These are phyloP conservation scores for Procambarus virginalis DNA, from an alignment of 1,140 invertebrate species.

Conservation along the genomic window DNA sequence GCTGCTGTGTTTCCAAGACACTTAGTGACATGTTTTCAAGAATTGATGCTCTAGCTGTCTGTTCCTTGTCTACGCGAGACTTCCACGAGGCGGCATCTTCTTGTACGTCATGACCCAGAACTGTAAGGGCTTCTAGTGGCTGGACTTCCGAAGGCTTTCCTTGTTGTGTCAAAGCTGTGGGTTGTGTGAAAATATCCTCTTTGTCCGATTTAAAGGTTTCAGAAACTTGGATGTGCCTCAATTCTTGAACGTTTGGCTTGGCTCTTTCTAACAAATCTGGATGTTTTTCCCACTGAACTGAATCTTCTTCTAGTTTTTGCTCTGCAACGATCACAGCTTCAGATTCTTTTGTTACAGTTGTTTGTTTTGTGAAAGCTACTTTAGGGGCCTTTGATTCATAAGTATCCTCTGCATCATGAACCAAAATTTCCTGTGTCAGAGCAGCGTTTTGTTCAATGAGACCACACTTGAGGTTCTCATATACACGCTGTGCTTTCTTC, in stretches of 20 bases:
- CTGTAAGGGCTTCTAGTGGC: constrained; percentile 42
- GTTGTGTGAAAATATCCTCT: constrained; percentile 42
- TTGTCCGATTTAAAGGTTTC: constrained; percentile 56
- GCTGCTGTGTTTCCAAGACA: constrained; percentile 45
- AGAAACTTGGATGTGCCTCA: constrained; percentile 43
- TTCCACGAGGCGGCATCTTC: constrained; percentile 61
- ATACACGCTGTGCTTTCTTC: constrained; percentile 28
- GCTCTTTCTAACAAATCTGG: constrained; percentile 48
- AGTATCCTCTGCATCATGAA: constrained; percentile 62
- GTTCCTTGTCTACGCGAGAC: constrained; percentile 47
- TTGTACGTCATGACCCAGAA: constrained; percentile 48
- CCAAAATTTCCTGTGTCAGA: constrained; percentile 50
- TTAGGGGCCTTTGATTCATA: constrained; percentile 44
- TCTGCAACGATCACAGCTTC: constrained; percentile 58
- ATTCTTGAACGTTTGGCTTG: constrained; percentile 49
- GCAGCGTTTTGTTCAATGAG: constrained; percentile 57
- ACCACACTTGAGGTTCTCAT: constrained; percentile 40
- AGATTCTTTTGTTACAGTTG: constrained; percentile 51
- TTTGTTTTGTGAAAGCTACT: constrained; percentile 26
- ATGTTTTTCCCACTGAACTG: constrained; percentile 47
- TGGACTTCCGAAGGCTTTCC: constrained; percentile 45
- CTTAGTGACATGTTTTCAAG: constrained; percentile 48
- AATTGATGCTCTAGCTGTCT: constrained; percentile 44
- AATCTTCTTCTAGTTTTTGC: constrained; percentile 52
- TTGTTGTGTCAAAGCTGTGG: constrained; percentile 36